These are phyloP conservation scores for Lypha dubia DNA, from an alignment of 2,888 invertebrate genomes.

Conservation along the genomic window DNA sequence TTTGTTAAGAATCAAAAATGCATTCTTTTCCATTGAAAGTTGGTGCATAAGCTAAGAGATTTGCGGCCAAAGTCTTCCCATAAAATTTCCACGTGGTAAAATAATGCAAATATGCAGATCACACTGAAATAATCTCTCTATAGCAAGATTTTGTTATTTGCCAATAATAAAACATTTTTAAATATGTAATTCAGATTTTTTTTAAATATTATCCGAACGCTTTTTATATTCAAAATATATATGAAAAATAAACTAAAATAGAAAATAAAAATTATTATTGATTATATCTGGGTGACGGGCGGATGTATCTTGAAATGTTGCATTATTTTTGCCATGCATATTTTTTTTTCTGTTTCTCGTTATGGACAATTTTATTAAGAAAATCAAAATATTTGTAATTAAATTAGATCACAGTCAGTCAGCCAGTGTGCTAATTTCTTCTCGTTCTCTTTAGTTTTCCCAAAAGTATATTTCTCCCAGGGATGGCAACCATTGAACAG, in stretches of 20 bases:
- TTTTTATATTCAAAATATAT: background rate
- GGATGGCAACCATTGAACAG: too few species aligned
- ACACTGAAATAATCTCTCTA: background rate
- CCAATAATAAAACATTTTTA: background rate
- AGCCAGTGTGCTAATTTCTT: conserved; percentile 7
- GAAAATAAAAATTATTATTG: background rate
- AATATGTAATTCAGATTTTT: background rate
- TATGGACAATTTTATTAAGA: background rate
- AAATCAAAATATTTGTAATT: background rate
- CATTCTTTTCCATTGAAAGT: too few species aligned
- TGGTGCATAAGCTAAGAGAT: too few species aligned
- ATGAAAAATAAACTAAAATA: background rate
- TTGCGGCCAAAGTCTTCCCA: too few species aligned
- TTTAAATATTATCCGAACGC: background rate
- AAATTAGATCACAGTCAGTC: background rate
- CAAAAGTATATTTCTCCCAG: background rate
- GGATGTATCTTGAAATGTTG: background rate
- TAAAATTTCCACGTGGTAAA: too few species aligned
- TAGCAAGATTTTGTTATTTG: background rate
- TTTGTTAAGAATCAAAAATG: too few species aligned
- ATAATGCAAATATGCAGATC: background rate
- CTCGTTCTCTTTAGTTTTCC: background rate
- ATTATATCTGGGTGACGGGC: background rate
- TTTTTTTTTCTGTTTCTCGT: background rate
- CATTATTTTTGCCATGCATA: background rate